Percentiles rank a stretch among this genome's conserved stretches.
Conservation (phyloP, 2,797 vertebrate species). For the Rhincodon typus region DNA sequence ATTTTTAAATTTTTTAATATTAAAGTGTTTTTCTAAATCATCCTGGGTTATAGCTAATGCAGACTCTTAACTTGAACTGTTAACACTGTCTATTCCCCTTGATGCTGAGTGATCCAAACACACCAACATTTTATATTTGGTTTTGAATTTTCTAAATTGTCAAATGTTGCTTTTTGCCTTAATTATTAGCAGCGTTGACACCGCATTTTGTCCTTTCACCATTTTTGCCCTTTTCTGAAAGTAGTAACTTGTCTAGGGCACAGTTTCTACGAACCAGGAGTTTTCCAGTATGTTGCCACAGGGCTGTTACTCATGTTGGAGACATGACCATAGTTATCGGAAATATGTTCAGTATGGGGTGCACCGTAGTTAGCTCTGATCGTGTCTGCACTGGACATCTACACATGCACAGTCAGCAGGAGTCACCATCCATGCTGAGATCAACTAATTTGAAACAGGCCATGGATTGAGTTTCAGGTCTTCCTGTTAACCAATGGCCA, state of each 20-base stretch:
- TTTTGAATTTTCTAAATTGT: background rate
- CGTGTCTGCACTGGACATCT: background rate
- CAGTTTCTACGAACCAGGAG: background rate
- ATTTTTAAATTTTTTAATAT: background rate
- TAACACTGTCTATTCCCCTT: background rate
- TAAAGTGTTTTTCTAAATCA: constrained; percentile 12
- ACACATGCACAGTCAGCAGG: background rate
- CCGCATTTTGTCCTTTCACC: background rate
- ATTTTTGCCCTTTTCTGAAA: background rate
- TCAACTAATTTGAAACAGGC: background rate
- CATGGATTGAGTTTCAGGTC: background rate
- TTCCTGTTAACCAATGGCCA: background rate
- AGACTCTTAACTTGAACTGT: background rate
- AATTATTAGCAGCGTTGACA: background rate
- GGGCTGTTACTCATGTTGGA: background rate
- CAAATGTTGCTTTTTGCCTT: background rate
- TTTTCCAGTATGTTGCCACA: background rate
- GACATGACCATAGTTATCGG: background rate
- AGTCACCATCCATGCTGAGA: background rate
- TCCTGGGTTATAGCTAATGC: background rate
- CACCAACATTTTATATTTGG: background rate
- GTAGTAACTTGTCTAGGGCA: background rate
- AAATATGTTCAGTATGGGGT: background rate
- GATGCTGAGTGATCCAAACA: background rate
- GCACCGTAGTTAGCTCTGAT: background rate